Base-by-base conservation (phyloP, 1,140 invertebrate genomes). In the Scaptomyza pallida region DNA sequence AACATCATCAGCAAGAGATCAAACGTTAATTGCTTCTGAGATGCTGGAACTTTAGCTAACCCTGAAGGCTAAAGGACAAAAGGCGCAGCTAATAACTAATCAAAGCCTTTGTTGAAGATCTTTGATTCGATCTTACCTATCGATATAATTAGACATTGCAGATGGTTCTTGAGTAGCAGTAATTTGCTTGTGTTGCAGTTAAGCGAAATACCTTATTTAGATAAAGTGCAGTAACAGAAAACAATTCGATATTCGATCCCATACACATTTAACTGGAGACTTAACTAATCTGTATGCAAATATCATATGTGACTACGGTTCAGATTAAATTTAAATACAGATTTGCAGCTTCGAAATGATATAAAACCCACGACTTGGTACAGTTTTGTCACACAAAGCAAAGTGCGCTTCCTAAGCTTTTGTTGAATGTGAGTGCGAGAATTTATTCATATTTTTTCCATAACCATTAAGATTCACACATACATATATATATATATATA, bases 371-470 rank as follows among this genome's bases (percentile, higher is more conserved):
- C 41, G 62, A 48, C 30, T 65, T 79, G 72, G 80, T 85, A 85
- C 80, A 85, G 80, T 85, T n/a, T 74, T 51, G 54, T 23, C 80
- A 59, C 45, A 51, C 6, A 59, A 43, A 57, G 47, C 63, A 72
- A 85, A 72, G 68, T 73, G 63, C 61, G 62, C 48, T 54, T 48
- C 50, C 75, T 83, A 78, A 78, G 64, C 80, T 85, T 75, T 83
- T 76, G 67, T 67, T 77, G 62, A 70, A 65, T 73, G 61, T 57
- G 41, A 41, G 19, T 47, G 47, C 72, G 48, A 65, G 52, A 35
- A 44, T 71, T 76, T 75, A n/a, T 63, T 85, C 80, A 85, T 85
- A 79, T 79, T 76, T 80, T 85, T 85, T 86, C 73, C 69, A 82
- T 82, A 80, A 73, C 78, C 77, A 86, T 86, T 73, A 73, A 85